Percentiles rank a stretch among this genome's conserved stretches.
Evolutionary conservation across 2,113 vertebrate species (phyloP).

Genomic region (Cricetomys ansorgei): DNA sequence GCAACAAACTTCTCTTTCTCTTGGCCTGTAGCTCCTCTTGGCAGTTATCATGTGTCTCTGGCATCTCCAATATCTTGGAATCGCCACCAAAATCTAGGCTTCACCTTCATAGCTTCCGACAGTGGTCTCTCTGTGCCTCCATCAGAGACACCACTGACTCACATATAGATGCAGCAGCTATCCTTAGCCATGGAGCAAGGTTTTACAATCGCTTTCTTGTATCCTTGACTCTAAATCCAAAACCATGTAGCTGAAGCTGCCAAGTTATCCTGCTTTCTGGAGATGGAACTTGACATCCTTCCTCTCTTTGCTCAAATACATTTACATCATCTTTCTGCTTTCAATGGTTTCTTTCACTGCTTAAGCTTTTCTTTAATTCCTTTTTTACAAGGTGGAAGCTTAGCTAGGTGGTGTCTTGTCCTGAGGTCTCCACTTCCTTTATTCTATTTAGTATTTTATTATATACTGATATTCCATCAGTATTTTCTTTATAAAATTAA

Average conservation of each 20-base stretch:
- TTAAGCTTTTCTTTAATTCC: not conserved
- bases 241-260: not conserved
- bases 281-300: not conserved
- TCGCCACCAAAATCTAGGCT: not conserved
- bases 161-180: not conserved
- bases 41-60: not conserved
- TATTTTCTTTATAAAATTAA: too few species aligned
- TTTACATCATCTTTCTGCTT: not conserved
- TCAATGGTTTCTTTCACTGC: not conserved
- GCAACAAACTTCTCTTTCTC: not conserved
- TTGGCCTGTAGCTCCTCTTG: not conserved
- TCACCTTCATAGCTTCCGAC: not conserved
- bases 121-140: not conserved
- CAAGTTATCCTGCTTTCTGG: not conserved
- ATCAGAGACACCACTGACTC: not conserved
- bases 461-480: too few species aligned
- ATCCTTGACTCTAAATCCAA: not conserved
- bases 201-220: not conserved
- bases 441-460: not conserved
- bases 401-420: not conserved
- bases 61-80: not conserved
- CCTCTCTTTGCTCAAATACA: not conserved
- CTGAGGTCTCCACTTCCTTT: not conserved
- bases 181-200: not conserved
- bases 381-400: not conserved